Evolutionary conservation across 2,797 vertebrate species (phyloP).

Genomic region (Hypotaenidia okinawae): DNA sequence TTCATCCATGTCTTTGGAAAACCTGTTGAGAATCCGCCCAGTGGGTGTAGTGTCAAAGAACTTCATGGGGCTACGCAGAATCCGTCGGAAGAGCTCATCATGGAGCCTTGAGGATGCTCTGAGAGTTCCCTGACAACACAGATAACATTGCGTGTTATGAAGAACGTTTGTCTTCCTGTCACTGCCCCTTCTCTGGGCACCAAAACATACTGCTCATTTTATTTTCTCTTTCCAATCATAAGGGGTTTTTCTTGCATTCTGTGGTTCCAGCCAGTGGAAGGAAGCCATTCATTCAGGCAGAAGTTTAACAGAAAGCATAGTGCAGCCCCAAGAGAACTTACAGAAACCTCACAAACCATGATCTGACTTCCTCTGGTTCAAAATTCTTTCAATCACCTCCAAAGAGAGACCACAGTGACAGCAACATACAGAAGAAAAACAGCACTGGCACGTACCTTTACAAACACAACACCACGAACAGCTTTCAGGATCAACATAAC

Average conservation of each 20-base stretch:
- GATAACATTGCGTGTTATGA: background rate
- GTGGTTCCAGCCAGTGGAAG: background rate
- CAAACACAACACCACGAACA: constrained; percentile 87
- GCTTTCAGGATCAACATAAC: constrained; percentile 90
- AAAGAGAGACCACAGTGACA: background rate
- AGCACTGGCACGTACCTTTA: constrained; percentile 81
- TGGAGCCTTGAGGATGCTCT: constrained; percentile 90
- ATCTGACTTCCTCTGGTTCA: background rate
- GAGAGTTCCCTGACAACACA: constrained; percentile 83
- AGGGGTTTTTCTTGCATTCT: background rate
- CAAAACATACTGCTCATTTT: background rate
- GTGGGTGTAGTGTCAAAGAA: constrained; percentile 92
- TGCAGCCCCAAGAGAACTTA: background rate
- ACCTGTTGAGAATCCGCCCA: constrained; percentile 89
- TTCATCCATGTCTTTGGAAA: constrained; percentile 96
- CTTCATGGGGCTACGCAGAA: constrained; percentile 93
- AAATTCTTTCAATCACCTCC: background rate
- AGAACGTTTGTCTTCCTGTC: background rate
- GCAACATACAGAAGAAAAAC: background rate
- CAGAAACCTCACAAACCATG: background rate
- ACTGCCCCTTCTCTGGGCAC: background rate
- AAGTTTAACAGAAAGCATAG: background rate
- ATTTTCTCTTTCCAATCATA: background rate
- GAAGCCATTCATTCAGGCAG: background rate
- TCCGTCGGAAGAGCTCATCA: constrained; percentile 88